These are phyloP conservation scores for Timema podura DNA, from an alignment of 2,888 invertebrate genomes.

Conservation along the genomic window DNA sequence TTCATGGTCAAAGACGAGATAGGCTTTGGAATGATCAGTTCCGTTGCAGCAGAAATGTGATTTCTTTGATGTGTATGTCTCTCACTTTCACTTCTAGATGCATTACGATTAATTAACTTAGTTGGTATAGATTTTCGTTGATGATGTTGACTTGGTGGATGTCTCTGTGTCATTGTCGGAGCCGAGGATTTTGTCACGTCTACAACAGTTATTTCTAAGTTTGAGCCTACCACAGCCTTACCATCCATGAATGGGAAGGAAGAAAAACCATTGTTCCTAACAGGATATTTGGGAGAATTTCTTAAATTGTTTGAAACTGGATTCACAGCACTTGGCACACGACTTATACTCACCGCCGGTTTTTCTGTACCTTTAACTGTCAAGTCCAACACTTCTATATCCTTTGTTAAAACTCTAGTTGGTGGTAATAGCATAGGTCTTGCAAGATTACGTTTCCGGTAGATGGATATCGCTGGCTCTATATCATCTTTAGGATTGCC, in stretches of 20 bases:
- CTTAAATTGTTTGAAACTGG: neutral
- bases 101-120: slow-evolving; percentile 16
- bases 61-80: neutral
- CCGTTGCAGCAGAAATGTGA: no score
- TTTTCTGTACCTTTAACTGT: slow-evolving; percentile 52
- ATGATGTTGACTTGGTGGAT: slow-evolving; percentile 25
- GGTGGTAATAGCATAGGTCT: neutral
- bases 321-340: slow-evolving; percentile 48
- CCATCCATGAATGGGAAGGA: slow-evolving; percentile 46
- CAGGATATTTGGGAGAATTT: slow-evolving; percentile 13
- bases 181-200: slow-evolving; percentile 43
- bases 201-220: slow-evolving; percentile 68
- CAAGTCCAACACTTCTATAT: slow-evolving; percentile 60
- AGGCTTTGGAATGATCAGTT: slow-evolving; percentile 24
- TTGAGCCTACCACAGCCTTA: slow-evolving; percentile 53
- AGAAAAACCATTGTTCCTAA: slow-evolving; percentile 32
- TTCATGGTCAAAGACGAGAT: neutral
- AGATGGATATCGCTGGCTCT: slow-evolving; percentile 42
- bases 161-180: slow-evolving; percentile 7
- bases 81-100: slow-evolving; percentile 23
- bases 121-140: slow-evolving; percentile 21
- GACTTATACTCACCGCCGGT: slow-evolving; percentile 44
- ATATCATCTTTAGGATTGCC: slow-evolving; percentile 69
- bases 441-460: neutral
- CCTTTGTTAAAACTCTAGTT: slow-evolving; percentile 36